A percentile compares a stretch with the other conserved stretches of the same genome.
These are phyloP conservation scores for Euzophera pinguis DNA, from an alignment of 2,888 invertebrate genomes.

Conservation along the genomic window DNA sequence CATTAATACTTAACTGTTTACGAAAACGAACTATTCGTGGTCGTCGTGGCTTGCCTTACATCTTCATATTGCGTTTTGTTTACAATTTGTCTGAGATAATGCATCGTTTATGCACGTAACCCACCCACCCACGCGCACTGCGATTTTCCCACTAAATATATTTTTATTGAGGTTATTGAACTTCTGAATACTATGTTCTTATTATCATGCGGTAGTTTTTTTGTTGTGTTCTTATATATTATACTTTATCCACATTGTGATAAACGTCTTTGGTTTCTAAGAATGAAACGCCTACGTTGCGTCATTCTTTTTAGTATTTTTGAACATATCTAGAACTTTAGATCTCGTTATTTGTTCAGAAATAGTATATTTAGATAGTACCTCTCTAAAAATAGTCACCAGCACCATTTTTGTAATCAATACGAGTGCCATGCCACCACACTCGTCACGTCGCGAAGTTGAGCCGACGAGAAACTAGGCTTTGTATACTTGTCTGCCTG, in stretches of 20 bases:
- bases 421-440: too few relatives aligned
- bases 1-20: background rate
- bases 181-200: background rate
- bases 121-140: background rate
- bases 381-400: too few relatives aligned
- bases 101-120: slow-evolving; percentile 1
- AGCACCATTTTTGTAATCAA: too few relatives aligned
- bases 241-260: background rate
- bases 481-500: too few relatives aligned
- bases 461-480: too few relatives aligned
- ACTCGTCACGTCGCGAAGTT: too few relatives aligned
- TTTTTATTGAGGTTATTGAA: slow-evolving; percentile 3
- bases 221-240: background rate
- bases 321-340: too few relatives aligned
- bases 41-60: background rate
- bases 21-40: background rate
- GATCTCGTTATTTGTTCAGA: too few relatives aligned
- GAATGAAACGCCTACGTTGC: too few relatives aligned
- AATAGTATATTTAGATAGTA: too few relatives aligned
- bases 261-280: background rate
- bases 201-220: background rate
- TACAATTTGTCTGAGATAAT: slow-evolving; percentile 9
- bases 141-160: background rate
- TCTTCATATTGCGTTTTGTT: slow-evolving; percentile 10
- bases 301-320: too few relatives aligned